phyloP scores from a whole-genome alignment of 2,888 invertebrate genomes.

The Cataglyphis rosenhaueri region DNA sequence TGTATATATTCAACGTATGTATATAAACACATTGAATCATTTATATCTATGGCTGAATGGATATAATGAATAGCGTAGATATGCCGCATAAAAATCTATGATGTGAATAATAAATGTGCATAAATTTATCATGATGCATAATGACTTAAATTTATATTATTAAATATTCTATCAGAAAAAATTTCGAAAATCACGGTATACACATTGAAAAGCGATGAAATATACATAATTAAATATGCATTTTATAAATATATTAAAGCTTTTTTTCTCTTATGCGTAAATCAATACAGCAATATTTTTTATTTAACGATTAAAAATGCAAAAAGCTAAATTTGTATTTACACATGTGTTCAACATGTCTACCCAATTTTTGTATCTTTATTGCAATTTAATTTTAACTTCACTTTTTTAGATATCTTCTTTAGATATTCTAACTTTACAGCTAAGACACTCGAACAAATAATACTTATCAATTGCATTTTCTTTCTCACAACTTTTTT shows the following conservation, averaged over 20 bases:
- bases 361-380: not conserved
- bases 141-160: not conserved
- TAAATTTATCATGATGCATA: not conserved
- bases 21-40: slow-evolving; percentile 14
- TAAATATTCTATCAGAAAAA: not conserved
- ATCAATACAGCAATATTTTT: not conserved
- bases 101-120: slow-evolving; percentile 7
- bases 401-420: not conserved
- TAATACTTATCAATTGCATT: not conserved
- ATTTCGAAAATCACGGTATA: not conserved
- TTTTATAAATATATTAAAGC: slow-evolving; percentile 7
- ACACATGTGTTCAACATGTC: not conserved
- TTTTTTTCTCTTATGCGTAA: not conserved
- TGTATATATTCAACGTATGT: not conserved
- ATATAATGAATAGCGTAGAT: not conserved
- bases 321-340: not conserved
- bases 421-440: not conserved
- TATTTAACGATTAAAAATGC: not conserved
- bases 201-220: not conserved
- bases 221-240: not conserved
- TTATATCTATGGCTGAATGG: not conserved
- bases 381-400: not conserved
- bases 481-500: not conserved
- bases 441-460: not conserved
- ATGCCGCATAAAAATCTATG: not conserved